Conservation (phyloP, 2,888 invertebrate genomes). For the Andrena fulva region DNA sequence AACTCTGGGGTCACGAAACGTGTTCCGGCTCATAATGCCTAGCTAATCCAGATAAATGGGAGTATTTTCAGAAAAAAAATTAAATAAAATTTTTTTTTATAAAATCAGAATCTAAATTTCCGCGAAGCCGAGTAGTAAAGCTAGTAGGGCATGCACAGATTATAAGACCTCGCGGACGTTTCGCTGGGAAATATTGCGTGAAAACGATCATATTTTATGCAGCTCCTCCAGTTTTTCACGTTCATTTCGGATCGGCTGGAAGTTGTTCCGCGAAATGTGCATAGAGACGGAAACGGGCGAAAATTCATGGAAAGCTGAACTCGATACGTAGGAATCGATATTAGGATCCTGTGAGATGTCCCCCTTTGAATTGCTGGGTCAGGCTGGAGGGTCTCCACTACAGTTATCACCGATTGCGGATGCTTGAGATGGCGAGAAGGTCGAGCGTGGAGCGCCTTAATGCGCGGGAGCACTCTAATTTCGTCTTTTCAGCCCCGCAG, state of each 20-base stretch:
- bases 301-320: background rate
- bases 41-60: too few species aligned
- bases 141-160: background rate
- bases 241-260: background rate
- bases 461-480: slow-evolving; percentile 68
- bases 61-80: too few species aligned
- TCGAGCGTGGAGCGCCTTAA: slow-evolving; percentile 51
- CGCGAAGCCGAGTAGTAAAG: too few species aligned
- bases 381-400: slow-evolving; percentile 39
- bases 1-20: too few species aligned
- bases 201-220: background rate
- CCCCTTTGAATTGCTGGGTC: slow-evolving; percentile 22
- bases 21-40: too few species aligned
- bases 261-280: background rate
- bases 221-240: background rate
- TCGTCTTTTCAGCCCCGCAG: slow-evolving; percentile 57
- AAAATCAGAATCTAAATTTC: too few species aligned
- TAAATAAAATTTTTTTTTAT: too few species aligned
- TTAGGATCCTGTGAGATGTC: slow-evolving; percentile 1
- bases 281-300: background rate
- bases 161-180: background rate
- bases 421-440: slow-evolving; percentile 51
- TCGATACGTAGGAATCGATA: slow-evolving; percentile 22
- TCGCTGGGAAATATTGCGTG: background rate
- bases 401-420: slow-evolving; percentile 65